These are phyloP conservation scores for Gymnoscopelus microlampas DNA, from an alignment of 2,797 vertebrate genomes.

Conservation along the genomic window DNA sequence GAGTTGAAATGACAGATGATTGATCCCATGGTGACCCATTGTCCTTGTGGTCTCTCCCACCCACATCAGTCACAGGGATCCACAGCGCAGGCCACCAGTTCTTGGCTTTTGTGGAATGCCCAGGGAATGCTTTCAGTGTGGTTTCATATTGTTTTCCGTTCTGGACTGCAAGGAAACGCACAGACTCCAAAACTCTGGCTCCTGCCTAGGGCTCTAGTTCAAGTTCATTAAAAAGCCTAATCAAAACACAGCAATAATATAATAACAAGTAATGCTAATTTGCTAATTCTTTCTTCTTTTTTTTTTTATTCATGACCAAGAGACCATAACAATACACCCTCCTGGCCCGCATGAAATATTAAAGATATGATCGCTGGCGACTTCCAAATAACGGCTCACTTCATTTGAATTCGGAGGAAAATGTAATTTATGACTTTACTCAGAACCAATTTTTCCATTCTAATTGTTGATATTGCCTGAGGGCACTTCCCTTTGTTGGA, in stretches of 20 bases:
- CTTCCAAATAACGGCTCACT: slow-evolving; percentile 60
- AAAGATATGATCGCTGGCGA: slow-evolving; percentile 58
- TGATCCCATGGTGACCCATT: not conserved
- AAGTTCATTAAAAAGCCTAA: slow-evolving; percentile 75
- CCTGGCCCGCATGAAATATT: slow-evolving; percentile 59
- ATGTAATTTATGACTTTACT: slow-evolving; percentile 68
- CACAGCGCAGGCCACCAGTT: slow-evolving; percentile 25
- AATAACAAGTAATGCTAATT: slow-evolving; percentile 68
- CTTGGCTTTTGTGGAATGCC: slow-evolving; percentile 26
- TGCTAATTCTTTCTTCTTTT: slow-evolving; percentile 22
- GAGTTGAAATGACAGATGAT: slow-evolving; percentile 29
- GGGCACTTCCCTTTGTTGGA: slow-evolving; percentile 62
- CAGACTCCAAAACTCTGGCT: slow-evolving; percentile 47
- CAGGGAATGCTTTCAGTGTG: slow-evolving; percentile 33
- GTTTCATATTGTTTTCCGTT: slow-evolving; percentile 28
- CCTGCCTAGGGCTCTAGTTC: slow-evolving; percentile 59
- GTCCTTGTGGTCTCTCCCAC: slow-evolving; percentile 4
- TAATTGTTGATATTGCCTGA: slow-evolving; percentile 70
- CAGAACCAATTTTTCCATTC: slow-evolving; percentile 48
- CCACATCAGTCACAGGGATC: slow-evolving; percentile 28
- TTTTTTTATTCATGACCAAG: slow-evolving; percentile 47
- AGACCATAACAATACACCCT: slow-evolving; percentile 67
- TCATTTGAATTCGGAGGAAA: slow-evolving; percentile 69
- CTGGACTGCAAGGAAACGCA: slow-evolving; percentile 41
- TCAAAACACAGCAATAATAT: slow-evolving; percentile 64